Conservation (phyloP, 2,888 invertebrate genomes). For the Polietes domitor region DNA sequence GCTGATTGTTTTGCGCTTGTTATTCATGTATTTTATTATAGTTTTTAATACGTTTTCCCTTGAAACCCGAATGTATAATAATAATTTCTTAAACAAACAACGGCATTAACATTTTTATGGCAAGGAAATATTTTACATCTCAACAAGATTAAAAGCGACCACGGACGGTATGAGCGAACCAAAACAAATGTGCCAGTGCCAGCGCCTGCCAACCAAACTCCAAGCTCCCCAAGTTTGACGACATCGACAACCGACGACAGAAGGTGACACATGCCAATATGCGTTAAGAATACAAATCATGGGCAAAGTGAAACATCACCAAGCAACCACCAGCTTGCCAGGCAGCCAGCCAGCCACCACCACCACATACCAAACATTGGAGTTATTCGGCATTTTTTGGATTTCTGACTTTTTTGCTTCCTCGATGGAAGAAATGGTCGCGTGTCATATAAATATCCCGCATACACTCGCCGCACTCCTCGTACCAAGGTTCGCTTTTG, state of each 20-base stretch:
- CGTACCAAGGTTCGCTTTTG: neutral
- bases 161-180: neutral
- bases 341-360: constrained; percentile 62
- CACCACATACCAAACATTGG: constrained; percentile 66
- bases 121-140: constrained; percentile 62
- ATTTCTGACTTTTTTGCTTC: neutral
- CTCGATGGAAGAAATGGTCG: constrained; percentile 57
- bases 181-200: too few relatives aligned
- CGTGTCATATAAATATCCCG: constrained; percentile 58
- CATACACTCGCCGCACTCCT: too few relatives aligned
- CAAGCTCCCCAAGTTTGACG: constrained; percentile 9
- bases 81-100: constrained; percentile 58
- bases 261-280: constrained; percentile 68
- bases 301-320: constrained; percentile 66
- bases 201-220: neutral
- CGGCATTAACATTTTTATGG: constrained; percentile 65
- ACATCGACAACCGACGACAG: constrained; percentile 52
- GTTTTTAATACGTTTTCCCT: constrained; percentile 65
- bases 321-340: constrained; percentile 60
- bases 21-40: constrained; percentile 62
- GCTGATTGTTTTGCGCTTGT: neutral
- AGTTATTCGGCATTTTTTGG: constrained; percentile 16
- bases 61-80: constrained; percentile 53
- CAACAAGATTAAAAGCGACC: constrained; percentile 56
- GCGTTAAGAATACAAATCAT: constrained; percentile 67